A percentile compares a stretch with the other conserved stretches of the same genome.
phyloP scores from a whole-genome alignment of 37 sponge, comb jelly and placozoan genomes.

The Trichoplax adhaerens region DNA sequence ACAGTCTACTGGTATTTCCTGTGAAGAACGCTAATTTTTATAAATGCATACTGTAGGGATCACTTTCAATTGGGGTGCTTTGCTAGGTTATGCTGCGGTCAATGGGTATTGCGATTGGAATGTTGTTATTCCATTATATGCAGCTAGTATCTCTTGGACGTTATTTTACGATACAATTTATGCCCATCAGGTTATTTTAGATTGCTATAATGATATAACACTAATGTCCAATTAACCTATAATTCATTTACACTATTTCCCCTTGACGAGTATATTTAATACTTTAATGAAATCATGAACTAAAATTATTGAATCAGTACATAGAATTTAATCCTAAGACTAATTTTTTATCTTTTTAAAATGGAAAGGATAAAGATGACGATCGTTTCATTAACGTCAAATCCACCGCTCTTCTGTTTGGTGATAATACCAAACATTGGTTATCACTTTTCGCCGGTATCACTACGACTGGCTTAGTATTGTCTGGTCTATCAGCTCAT shows the following conservation, averaged over 20 bases:
- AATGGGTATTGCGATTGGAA: slow-evolving; percentile 15
- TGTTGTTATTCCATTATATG: slow-evolving; percentile 30
- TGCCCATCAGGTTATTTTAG: slow-evolving; percentile 25
- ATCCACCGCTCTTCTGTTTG: slow-evolving; percentile 41
- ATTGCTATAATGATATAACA: too few species aligned
- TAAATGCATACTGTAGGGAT: slow-evolving; percentile 14
- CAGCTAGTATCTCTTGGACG: slow-evolving; percentile 35
- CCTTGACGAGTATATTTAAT: too few species aligned
- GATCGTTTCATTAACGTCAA: slow-evolving; percentile 28
- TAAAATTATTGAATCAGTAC: neutral
- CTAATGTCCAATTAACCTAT: too few species aligned
- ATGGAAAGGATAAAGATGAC: slow-evolving; percentile 38
- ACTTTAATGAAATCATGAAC: neutral
- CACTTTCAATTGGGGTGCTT: slow-evolving; percentile 41
- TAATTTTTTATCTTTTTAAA: neutral
- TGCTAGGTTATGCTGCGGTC: slow-evolving; percentile 41
- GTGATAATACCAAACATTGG: slow-evolving; percentile 15
- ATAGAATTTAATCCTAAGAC: neutral
- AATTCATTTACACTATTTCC: too few species aligned
- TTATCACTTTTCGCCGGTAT: slow-evolving; percentile 14
- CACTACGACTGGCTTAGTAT: slow-evolving; percentile 3
- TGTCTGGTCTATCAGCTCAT: slow-evolving; percentile 10
- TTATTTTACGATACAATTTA: slow-evolving; percentile 53
- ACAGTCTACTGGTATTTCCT: neutral
- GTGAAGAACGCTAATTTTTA: neutral